Base-by-base conservation (phyloP, 2,888 invertebrate species). In the Diachrysia chrysitis region DNA sequence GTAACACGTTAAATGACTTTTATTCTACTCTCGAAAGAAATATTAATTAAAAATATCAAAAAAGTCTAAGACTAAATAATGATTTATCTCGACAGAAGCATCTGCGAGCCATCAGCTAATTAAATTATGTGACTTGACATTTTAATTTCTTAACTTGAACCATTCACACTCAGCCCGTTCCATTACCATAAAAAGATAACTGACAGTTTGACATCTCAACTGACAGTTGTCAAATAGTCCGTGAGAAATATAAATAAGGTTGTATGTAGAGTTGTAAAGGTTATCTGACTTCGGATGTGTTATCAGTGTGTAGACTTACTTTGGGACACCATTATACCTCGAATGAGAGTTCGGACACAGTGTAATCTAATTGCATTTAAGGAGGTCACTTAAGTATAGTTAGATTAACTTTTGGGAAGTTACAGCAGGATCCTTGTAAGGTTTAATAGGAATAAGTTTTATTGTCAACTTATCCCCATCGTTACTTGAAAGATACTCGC, bases 221-320 rank as follows among this genome's bases (percentile, higher is more conserved):
- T 54, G 60, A 58, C 63, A 73, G 23, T 21, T 69, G 69, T 78
- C 65, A 78, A 65, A 51, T 35, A 29, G 32, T 9, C 25, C 78
- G 74, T 75, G 78, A 65, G 78, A 75, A 75, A 73, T 63, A 73
- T 60, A 62, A 78, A 75, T 74, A 73, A 63, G 61, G 54, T 55
- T 68, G 48, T 58, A 48, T 62, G 68, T 56, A 55, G 51, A 66
- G 48, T 29, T 21, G 63, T 72, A 35, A 42, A 42, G 42, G 42
- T 56, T 42, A 25, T 17, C 48, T 46, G 19, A 48, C 51, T 53
- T 42, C 59, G 9, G 46, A 29, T 35, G 0, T n/a, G 25, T 76
- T 72, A 77, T 62, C 73, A 61, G 21, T 53, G 35, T 51, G 58
- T 66, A 37, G 25, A 62, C 61, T 37, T 59, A 60, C 1, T 53